These are phyloP conservation scores for Acronicta psi DNA, from an alignment of 2,888 invertebrate species.

Conservation along the genomic window DNA sequence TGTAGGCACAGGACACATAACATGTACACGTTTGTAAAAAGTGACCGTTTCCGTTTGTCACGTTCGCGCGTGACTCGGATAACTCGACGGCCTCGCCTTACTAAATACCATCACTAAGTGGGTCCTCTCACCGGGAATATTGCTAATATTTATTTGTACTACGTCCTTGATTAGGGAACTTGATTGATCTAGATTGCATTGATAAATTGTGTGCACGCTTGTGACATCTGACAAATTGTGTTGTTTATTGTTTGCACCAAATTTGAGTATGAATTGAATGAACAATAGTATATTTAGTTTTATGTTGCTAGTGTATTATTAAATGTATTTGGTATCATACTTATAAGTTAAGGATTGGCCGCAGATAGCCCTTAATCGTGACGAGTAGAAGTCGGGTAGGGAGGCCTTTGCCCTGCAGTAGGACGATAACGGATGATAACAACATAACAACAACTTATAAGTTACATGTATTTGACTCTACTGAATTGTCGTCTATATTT, in stretches of 20 bases:
- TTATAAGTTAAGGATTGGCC: no score
- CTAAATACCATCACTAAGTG: conserved; percentile 59
- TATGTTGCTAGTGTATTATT: no score
- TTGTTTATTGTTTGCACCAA: conserved; percentile 11
- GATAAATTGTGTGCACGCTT: conserved; percentile 6
- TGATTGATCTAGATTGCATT: conserved; percentile 17
- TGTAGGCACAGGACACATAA: conserved; percentile 15
- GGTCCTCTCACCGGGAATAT: conserved; percentile 63
- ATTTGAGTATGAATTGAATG: conserved; percentile 1
- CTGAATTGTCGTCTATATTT: no score
- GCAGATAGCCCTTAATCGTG: no score
- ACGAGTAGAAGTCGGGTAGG: no score
- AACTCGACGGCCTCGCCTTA: conserved; percentile 61
- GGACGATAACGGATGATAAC: no score
- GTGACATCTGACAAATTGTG: conserved; percentile 20
- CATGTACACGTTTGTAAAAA: conserved; percentile 46
- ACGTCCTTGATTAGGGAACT: conserved; percentile 25
- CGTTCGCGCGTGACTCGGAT: conserved; percentile 35
- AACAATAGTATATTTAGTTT: no score
- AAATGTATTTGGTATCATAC: no score
- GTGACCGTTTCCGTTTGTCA: conserved; percentile 54
- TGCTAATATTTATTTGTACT: conserved; percentile 21
- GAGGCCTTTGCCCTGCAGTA: no score
- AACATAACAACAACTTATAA: no score
- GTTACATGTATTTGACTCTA: no score